Conservation (phyloP, 1,140 invertebrate species). For the Hycleus cichorii region DNA sequence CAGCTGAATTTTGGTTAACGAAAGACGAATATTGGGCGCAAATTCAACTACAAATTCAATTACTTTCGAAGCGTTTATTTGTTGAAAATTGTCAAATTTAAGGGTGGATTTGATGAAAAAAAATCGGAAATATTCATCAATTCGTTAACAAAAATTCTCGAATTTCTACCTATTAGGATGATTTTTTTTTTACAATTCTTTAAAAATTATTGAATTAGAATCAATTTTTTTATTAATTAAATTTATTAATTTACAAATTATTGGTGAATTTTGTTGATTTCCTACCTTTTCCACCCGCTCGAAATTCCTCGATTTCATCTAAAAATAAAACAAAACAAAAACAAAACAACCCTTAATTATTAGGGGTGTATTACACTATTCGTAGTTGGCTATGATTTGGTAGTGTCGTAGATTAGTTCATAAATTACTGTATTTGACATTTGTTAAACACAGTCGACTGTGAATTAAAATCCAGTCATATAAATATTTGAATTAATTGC, state of each 20-base stretch:
- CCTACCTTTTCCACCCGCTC: constrained; percentile 97
- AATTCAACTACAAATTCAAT: constrained; percentile 19
- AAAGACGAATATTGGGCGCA: constrained; percentile 20
- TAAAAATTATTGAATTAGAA: not conserved
- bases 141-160: constrained; percentile 28
- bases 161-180: too few species aligned
- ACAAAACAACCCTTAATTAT: too few species aligned
- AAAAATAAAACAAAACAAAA: constrained; percentile 41
- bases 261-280: constrained; percentile 27
- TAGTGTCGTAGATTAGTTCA: too few species aligned
- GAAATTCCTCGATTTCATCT: constrained; percentile 92
- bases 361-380: too few species aligned
- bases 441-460: too few species aligned
- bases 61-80: constrained; percentile 3
- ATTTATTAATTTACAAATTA: not conserved
- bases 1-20: constrained; percentile 27
- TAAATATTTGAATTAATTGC: too few species aligned
- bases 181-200: not conserved
- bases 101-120: constrained; percentile 9
- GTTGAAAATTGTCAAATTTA: constrained; percentile 4
- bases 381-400: too few species aligned
- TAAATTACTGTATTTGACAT: too few species aligned
- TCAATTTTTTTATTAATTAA: constrained; percentile 1
- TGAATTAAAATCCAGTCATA: too few species aligned
- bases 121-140: constrained; percentile 19